phyloP scores from a whole-genome alignment of 92 coral and sea anemone species.

The Porites evermanni region DNA sequence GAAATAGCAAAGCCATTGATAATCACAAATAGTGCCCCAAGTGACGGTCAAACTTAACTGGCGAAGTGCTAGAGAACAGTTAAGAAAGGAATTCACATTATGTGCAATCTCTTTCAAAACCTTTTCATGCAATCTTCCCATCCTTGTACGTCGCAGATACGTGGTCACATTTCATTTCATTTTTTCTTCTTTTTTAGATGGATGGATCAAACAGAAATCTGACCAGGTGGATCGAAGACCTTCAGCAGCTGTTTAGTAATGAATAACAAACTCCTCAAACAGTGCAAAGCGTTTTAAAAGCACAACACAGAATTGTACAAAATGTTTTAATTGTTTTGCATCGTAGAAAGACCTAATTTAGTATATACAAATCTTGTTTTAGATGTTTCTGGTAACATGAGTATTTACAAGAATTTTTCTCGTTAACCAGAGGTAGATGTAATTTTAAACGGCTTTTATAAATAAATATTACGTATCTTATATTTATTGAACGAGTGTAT shows the following conservation, averaged over 20 bases:
- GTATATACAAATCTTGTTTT: conserved; percentile 70
- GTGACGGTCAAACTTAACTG: too few relatives aligned
- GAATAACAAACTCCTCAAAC: conserved; percentile 3
- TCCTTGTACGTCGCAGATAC: too few relatives aligned
- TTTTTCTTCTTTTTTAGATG: conserved; percentile 45
- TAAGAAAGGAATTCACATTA: too few relatives aligned
- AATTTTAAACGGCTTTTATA: conserved; percentile 34
- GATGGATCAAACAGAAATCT: conserved; percentile 42
- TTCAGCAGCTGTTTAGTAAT: conserved; percentile 66
- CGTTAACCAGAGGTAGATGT: background rate
- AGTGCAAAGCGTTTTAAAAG: background rate
- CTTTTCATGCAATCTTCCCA: too few relatives aligned
- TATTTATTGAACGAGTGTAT: conserved; percentile 25
- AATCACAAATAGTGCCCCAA: too few relatives aligned
- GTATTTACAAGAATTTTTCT: conserved; percentile 64
- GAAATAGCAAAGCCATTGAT: too few relatives aligned
- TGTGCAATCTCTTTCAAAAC: too few relatives aligned
- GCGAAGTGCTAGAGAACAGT: too few relatives aligned
- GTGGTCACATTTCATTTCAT: background rate
- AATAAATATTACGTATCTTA: conserved; percentile 62
- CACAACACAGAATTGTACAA: conserved; percentile 2
- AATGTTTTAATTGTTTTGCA: conserved; percentile 44
- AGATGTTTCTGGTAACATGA: conserved; percentile 37
- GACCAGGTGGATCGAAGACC: conserved; percentile 70
- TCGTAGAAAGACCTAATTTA: conserved; percentile 24